These are phyloP conservation scores for Nasalis larvatus DNA, from an alignment of 2,113 vertebrate species.

Conservation along the genomic window DNA sequence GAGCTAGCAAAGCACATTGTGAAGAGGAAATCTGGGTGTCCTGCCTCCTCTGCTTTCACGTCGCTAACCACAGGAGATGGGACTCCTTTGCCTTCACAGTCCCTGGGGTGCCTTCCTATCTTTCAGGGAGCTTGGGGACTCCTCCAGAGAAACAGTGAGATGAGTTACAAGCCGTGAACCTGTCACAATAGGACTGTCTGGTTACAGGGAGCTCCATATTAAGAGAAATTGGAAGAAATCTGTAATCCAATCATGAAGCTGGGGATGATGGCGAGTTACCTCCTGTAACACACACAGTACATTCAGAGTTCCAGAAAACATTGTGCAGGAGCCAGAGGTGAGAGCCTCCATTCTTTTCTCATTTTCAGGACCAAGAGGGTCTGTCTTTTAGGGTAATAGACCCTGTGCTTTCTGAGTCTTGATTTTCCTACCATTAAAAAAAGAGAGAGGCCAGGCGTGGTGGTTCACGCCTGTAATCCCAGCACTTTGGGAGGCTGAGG, in stretches of 20 bases:
- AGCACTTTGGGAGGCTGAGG: no score
- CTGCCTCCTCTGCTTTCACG: not conserved
- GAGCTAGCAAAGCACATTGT: not conserved
- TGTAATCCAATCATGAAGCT: not conserved
- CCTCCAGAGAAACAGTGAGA: not conserved
- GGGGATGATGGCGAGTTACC: not conserved
- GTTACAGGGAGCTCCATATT: not conserved
- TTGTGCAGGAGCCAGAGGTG: not conserved
- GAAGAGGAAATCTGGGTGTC: not conserved
- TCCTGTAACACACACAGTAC: fast-evolving
- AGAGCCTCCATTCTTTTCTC: not conserved
- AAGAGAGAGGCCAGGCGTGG: no score
- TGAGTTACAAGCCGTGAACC: not conserved
- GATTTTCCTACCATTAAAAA: not conserved
- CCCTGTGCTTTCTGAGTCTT: not conserved
- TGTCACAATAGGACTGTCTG: not conserved
- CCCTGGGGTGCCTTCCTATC: not conserved
- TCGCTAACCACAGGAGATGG: not conserved
- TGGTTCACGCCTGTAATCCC: no score
- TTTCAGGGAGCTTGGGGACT: not conserved
- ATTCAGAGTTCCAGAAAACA: no score
- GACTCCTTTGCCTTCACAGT: not conserved
- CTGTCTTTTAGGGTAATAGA: not conserved
- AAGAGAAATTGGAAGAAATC: not conserved
- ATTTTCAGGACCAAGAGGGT: not conserved